Evolutionary conservation across 1,140 invertebrate species (phyloP), one percentile per base, ranked within the genome.

Genomic region (Semibalanus balanoides): DNA sequence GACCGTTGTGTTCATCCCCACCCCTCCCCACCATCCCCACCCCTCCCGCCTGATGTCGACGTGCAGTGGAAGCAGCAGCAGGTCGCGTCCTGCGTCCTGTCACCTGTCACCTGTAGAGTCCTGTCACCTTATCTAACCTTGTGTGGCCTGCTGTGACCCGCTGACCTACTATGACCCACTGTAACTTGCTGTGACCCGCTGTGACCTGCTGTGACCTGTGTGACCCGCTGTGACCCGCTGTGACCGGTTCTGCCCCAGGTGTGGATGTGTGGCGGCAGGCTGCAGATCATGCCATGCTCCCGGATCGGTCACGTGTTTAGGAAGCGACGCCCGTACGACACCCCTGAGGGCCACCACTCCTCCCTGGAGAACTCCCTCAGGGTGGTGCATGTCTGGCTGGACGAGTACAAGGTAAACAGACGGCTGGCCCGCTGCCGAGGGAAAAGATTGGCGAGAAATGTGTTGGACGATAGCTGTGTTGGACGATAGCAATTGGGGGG

Each of bases 251-350:
- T 79, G 78, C 85, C 84, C 29, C 81, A 95, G 92, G 90, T 96
- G 51, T 99, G 97, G 98, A 98, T 98, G 93, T 99, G 98, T 84
- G 97, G 97, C 27, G 97, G 97, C 0, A 86, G 86, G 19, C 86
- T 99, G 51, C 93, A 97, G 83, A 89, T 99, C 74, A 89, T 97
- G 70, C 96, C 96, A 0, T 99, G 97, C 83, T 92, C 94, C 40
- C 87, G 95, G 40, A 93, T 99, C 0, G 97, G 97, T 0, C 97
- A 99, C 84, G 92, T 99, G 19, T 99, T 99, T 83, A 87, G 97
- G 11, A 91, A 91, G 80, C 85, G 94, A 51, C 85, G 95, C 72
- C 96, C 96, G 0, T 98, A 98, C 83, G 91, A 91, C 0, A 87
- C 89, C 22, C 88, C 90, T 0, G 88, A 90, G 79, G 91, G 91